Percentiles rank a stretch among this genome's conserved stretches.
phyloP scores from a whole-genome alignment of 2,888 invertebrate genomes.

The Andrena flavipes region DNA sequence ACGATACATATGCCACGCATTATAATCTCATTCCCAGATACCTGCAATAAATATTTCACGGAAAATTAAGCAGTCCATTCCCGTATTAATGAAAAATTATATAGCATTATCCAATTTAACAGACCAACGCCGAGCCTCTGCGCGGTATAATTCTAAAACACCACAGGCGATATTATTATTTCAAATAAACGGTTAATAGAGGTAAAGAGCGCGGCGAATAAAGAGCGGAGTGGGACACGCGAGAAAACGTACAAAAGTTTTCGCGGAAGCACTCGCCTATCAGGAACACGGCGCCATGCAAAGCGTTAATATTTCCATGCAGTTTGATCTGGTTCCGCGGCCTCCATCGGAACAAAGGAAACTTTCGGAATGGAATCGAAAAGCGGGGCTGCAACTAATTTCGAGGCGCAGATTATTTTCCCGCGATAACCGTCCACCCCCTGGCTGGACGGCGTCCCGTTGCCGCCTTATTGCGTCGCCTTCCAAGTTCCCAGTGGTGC shows the following conservation, averaged over 20 bases:
- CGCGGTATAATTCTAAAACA: conserved; percentile 1
- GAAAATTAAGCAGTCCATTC: too few species aligned
- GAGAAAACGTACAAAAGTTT: conserved; percentile 29
- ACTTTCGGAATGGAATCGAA: conserved; percentile 43
- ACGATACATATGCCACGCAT: too few species aligned
- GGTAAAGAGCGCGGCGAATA: conserved; percentile 10
- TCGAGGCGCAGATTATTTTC: conserved; percentile 38
- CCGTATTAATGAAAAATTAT: too few species aligned
- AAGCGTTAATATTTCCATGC: conserved; percentile 42
- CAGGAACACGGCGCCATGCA: neutral
- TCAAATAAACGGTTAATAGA: conserved; percentile 14
- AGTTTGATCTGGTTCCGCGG: conserved; percentile 46
- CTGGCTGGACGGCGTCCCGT: conserved; percentile 11
- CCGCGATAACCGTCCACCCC: neutral
- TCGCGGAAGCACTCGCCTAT: conserved; percentile 1
- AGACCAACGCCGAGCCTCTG: neutral
- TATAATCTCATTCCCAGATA: too few species aligned
- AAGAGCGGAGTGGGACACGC: neutral
- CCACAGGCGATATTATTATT: neutral
- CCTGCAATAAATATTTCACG: too few species aligned
- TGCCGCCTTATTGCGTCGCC: conserved; percentile 12
- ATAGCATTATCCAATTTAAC: too few species aligned
- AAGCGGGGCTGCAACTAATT: conserved; percentile 35
- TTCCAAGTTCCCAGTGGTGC: neutral
- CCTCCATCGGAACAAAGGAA: conserved; percentile 27